phyloP scores from a whole-genome alignment of 2,888 invertebrate species.

The Linnaemya tessellans region DNA sequence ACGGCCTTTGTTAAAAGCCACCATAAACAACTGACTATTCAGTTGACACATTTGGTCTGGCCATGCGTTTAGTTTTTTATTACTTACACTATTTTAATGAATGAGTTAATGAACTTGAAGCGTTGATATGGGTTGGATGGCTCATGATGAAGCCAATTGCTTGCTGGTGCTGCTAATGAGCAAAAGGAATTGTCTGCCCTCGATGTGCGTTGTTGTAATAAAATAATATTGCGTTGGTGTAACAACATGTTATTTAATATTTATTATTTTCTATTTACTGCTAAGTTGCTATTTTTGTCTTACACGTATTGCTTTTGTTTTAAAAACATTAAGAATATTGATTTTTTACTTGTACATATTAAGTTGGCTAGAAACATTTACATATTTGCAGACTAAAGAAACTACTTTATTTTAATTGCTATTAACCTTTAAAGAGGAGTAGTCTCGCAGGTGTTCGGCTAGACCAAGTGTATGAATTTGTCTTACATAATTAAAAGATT shows the following conservation, averaged over 20 bases:
- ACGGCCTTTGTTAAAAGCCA: constrained; percentile 29
- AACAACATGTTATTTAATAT: constrained; percentile 66
- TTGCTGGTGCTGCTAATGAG: background rate
- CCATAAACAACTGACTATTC: constrained; percentile 11
- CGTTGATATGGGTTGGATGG: constrained; percentile 52
- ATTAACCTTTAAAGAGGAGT: constrained; percentile 22
- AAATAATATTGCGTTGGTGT: constrained; percentile 63
- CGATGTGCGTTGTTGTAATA: constrained; percentile 14
- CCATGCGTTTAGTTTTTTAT: constrained; percentile 12
- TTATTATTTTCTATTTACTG: constrained; percentile 42
- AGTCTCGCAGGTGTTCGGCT: constrained; percentile 9
- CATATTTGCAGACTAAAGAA: constrained; percentile 15
- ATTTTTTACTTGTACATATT: constrained; percentile 12
- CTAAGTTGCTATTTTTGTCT: background rate
- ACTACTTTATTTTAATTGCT: background rate
- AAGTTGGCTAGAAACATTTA: background rate
- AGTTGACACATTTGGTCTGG: constrained; percentile 60
- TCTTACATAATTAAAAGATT: constrained; percentile 6
- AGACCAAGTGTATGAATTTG: constrained; percentile 17
- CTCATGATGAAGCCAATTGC: background rate
- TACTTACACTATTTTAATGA: constrained; percentile 37
- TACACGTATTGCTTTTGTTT: background rate
- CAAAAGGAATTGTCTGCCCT: constrained; percentile 48
- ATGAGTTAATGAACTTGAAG: constrained; percentile 71
- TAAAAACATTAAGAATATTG: constrained; percentile 47